Conservation (phyloP, 2,888 invertebrate species). For the Bimastos eiseni region DNA sequence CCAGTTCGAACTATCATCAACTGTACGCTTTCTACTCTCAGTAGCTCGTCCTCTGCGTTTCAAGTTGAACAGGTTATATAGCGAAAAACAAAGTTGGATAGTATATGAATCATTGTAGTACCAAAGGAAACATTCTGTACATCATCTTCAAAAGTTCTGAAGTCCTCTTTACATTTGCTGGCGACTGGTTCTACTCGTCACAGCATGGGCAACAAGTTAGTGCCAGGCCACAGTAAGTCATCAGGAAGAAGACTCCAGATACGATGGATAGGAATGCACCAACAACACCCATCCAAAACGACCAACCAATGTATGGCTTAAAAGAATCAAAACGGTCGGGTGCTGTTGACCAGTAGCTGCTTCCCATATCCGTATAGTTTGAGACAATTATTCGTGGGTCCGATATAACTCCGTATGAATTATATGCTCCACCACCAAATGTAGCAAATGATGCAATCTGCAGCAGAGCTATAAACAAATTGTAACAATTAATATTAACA, state of each 20-base stretch:
- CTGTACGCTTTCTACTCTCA: background rate
- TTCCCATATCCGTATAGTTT: background rate
- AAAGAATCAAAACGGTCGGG: background rate
- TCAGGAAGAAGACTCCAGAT: slow-evolving; percentile 22
- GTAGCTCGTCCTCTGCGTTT: background rate
- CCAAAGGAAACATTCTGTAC: too few relatives aligned
- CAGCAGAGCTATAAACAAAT: slow-evolving; percentile 2
- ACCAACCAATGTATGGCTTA: slow-evolving; percentile 25
- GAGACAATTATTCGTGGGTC: slow-evolving; percentile 17
- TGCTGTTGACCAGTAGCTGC: background rate
- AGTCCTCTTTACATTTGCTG: background rate
- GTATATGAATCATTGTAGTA: too few relatives aligned
- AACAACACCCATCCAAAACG: slow-evolving; percentile 25
- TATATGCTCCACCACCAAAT: slow-evolving; percentile 28
- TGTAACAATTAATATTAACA: background rate
- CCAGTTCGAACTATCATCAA: slow-evolving; percentile 19
- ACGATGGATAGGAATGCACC: slow-evolving; percentile 23
- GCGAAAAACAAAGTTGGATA: background rate
- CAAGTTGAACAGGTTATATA: slow-evolving; percentile 10
- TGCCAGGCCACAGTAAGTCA: background rate
- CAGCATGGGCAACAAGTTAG: background rate
- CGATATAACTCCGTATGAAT: background rate
- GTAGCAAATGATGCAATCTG: slow-evolving; percentile 26
- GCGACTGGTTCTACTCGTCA: background rate
- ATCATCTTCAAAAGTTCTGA: too few relatives aligned